Evolutionary conservation across 2,113 vertebrate genomes (phyloP).

Genomic region (Podilymbus podiceps): DNA sequence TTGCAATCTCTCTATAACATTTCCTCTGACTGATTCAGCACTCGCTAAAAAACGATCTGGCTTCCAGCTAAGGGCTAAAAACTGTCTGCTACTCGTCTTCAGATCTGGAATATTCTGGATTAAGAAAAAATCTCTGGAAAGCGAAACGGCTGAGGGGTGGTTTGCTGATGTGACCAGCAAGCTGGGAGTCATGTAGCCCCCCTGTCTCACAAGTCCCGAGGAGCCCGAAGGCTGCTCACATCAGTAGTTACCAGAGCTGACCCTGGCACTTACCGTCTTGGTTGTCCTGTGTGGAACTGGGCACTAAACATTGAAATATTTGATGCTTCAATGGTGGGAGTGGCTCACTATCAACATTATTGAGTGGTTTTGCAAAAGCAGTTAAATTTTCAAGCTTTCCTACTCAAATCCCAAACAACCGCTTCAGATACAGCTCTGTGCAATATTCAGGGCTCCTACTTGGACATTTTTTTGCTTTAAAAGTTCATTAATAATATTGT

Average conservation of each 20-base stretch:
- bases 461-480: neutral
- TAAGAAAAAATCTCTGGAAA: neutral
- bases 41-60: neutral
- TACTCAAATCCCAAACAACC: neutral
- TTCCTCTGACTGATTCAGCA: neutral
- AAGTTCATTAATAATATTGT: neutral
- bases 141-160: neutral
- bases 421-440: no score
- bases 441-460: neutral
- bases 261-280: neutral
- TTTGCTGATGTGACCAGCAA: neutral
- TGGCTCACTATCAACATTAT: neutral
- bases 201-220: rapidly evolving
- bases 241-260: no score
- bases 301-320: neutral
- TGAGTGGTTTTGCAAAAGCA: neutral
- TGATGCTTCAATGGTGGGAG: neutral
- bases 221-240: neutral
- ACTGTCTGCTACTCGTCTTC: neutral
- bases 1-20: neutral
- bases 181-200: neutral
- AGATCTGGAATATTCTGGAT: neutral
- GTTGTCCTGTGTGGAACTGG: neutral
- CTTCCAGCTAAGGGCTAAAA: neutral
- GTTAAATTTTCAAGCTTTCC: neutral